Percentiles rank a stretch among this genome's conserved stretches.
These are phyloP conservation scores for Lucilia cuprina DNA, from an alignment of 1,140 invertebrate genomes.

Conservation along the genomic window DNA sequence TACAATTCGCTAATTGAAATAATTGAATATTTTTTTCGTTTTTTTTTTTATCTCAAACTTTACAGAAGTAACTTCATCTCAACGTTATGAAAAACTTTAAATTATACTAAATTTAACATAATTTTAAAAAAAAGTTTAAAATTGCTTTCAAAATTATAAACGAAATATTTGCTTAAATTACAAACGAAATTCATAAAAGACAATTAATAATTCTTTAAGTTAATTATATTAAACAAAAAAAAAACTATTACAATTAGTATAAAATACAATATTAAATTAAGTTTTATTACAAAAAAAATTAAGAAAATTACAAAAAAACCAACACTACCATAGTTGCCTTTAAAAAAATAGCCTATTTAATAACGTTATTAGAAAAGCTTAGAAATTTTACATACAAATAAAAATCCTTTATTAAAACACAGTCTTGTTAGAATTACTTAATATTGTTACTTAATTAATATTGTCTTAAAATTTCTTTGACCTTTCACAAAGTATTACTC, in stretches of 20 bases:
- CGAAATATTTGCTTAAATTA: neutral
- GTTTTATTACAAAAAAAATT: neutral
- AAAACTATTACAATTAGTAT: neutral
- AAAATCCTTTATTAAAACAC: neutral
- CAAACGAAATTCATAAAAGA: conserved; percentile 17
- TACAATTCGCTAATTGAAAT: neutral
- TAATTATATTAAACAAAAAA: neutral
- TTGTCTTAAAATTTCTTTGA: too few species aligned
- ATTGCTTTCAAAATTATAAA: conserved; percentile 22
- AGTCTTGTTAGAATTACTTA: neutral
- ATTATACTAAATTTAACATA: conserved; percentile 33
- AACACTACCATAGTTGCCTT: conserved; percentile 28
- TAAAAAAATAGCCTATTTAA: neutral
- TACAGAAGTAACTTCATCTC: conserved; percentile 87
- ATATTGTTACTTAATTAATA: too few species aligned
- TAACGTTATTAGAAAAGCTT: neutral
- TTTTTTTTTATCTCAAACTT: conserved; percentile 65
- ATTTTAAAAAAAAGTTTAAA: conserved; percentile 17
- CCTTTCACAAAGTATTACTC: too few species aligned
- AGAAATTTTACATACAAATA: neutral
- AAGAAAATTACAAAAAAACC: neutral
- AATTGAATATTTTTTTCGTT: conserved; percentile 46
- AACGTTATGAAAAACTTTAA: conserved; percentile 90
- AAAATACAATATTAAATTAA: conserved; percentile 22
- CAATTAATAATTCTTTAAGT: conserved; percentile 3